Conservation (phyloP, 2,888 invertebrate species). For the Scaptomyza polygonia region DNA sequence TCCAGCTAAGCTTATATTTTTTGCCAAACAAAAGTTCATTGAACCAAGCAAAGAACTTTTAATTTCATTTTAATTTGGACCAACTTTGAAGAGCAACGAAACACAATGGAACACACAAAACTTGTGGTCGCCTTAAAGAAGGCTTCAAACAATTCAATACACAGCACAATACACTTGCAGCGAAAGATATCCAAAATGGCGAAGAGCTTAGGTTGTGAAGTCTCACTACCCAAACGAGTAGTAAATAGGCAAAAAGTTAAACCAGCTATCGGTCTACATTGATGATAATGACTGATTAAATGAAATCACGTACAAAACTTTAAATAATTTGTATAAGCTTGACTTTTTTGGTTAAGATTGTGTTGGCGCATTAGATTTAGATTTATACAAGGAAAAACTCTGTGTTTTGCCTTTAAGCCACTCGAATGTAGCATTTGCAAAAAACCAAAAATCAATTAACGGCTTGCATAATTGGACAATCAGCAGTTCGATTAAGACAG, state of each 20-base stretch:
- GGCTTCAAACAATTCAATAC: conserved; percentile 29
- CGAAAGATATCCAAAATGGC: not conserved
- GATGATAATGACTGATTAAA: conserved; percentile 31
- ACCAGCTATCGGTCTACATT: conserved; percentile 3
- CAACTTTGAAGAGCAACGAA: not conserved
- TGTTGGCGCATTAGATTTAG: conserved; percentile 48
- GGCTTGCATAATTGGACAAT: not conserved
- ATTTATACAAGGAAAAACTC: conserved; percentile 4
- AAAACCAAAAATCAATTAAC: not conserved
- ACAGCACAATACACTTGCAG: conserved; percentile 41
- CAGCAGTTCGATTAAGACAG: not conserved
- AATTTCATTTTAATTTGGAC: conserved; percentile 59
- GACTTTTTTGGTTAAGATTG: conserved; percentile 5
- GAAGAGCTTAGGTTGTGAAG: conserved; percentile 3
- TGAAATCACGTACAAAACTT: conserved; percentile 66
- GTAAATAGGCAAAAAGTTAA: conserved; percentile 22
- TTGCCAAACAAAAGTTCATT: too few species aligned
- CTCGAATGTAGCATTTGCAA: not conserved
- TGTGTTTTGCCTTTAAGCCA: not conserved
- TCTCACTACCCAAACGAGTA: conserved; percentile 4
- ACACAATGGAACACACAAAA: not conserved
- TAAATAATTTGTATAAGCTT: conserved; percentile 16
- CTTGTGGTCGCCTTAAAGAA: conserved; percentile 11
- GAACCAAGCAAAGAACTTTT: conserved; percentile 50
- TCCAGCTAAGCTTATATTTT: too few species aligned